A percentile compares a stretch with the other conserved stretches of the same genome.
Evolutionary conservation across 2,888 invertebrate genomes (phyloP).

Genomic region (Anagyrus pseudococci): DNA sequence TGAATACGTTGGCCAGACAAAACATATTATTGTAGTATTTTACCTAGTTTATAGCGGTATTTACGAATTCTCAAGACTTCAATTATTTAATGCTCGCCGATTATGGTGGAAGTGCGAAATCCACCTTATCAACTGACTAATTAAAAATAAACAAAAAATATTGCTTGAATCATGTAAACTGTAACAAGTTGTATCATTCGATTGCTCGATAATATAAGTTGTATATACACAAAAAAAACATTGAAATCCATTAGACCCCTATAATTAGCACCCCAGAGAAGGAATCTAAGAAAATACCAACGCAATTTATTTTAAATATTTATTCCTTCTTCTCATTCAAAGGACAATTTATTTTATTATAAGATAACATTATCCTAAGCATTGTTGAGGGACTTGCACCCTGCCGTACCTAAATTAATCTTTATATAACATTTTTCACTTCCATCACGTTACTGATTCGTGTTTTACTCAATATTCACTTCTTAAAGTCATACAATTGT

Average conservation of each 20-base stretch:
- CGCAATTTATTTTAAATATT: conserved; percentile 60
- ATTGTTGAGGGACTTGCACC: conserved; percentile 56
- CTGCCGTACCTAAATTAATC: conserved; percentile 61
- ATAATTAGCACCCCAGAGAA: neutral
- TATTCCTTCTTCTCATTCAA: conserved; percentile 60
- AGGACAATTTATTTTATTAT: conserved; percentile 62
- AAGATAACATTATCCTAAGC: conserved; percentile 63
- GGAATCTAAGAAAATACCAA: neutral
- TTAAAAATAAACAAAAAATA: conserved; percentile 18
- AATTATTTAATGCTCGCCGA: conserved; percentile 26
- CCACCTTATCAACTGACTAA: conserved; percentile 27
- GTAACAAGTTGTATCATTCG: conserved; percentile 33
- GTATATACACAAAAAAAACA: conserved; percentile 21
- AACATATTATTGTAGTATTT: conserved; percentile 29
- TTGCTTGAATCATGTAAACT: conserved; percentile 24
- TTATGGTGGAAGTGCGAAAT: conserved; percentile 19
- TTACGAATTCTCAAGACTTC: conserved; percentile 21
- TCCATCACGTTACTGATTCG: conserved; percentile 55
- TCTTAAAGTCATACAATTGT: conserved; percentile 37
- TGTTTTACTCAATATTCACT: conserved; percentile 46
- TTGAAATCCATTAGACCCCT: neutral
- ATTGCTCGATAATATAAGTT: conserved; percentile 28
- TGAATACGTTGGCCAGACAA: conserved; percentile 26
- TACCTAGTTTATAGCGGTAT: conserved; percentile 24
- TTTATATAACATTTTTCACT: conserved; percentile 60